These are phyloP conservation scores for Dendropsophus ebraccatus DNA, from an alignment of 2,113 vertebrate species.

Conservation along the genomic window DNA sequence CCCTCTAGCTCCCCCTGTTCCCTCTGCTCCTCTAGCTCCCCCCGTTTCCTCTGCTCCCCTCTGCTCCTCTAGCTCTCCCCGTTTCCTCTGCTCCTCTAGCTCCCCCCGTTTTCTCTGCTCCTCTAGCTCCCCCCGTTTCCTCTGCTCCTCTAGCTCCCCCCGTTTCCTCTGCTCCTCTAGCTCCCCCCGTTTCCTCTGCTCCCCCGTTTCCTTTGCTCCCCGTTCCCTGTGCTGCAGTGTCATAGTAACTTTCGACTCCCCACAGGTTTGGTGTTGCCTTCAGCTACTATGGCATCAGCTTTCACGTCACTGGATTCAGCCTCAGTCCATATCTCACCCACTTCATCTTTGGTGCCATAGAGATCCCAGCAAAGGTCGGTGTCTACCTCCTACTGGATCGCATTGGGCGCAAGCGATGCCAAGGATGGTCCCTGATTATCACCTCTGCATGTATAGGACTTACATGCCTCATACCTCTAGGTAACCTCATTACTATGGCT, in stretches of 20 bases:
- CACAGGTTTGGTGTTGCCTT: slow-evolving; percentile 85
- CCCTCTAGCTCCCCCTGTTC: too few relatives aligned
- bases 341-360: slow-evolving; percentile 78
- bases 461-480: slow-evolving; percentile 67
- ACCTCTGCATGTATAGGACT: slow-evolving; percentile 71
- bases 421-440: slow-evolving; percentile 75
- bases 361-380: slow-evolving; percentile 79
- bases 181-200: too few relatives aligned
- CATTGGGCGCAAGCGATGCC: slow-evolving; percentile 74
- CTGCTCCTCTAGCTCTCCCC: too few relatives aligned
- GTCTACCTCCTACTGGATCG: slow-evolving; percentile 74
- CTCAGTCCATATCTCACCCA: slow-evolving; percentile 81
- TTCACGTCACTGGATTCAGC: slow-evolving; percentile 79
- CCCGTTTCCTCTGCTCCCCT: too few relatives aligned
- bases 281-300: slow-evolving; percentile 84
- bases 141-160: too few relatives aligned
- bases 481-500: background rate
- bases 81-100: too few relatives aligned
- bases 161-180: too few relatives aligned
- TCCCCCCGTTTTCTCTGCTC: too few relatives aligned
- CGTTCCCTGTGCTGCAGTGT: too few relatives aligned
- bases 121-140: too few relatives aligned
- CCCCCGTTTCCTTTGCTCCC: too few relatives aligned
- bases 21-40: too few relatives aligned
- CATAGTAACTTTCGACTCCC: background rate